Base-by-base conservation (phyloP, 2,888 invertebrate species). In the Pollenia angustigena region DNA sequence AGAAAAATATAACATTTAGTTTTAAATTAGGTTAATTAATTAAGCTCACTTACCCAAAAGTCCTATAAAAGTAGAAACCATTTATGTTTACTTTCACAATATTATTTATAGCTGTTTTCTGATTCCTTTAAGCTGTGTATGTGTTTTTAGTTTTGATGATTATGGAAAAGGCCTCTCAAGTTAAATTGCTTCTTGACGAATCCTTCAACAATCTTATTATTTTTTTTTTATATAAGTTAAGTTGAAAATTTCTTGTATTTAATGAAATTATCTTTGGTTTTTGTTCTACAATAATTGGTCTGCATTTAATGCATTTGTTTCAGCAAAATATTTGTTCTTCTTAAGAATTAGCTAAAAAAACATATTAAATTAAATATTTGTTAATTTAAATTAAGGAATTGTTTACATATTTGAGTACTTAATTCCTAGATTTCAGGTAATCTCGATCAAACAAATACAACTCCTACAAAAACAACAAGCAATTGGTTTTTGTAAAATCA, bases 31-130 rank as follows among this genome's bases (percentile, higher is more conserved):
- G n/a, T 18, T 4, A 18, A 46, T 18, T 4, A 18, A 46, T 60
- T 11, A 18, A 44, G 16, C 75, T 44, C 42, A 83, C 92, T 89
- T 90, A 93, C 93, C 93, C 91, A 93, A 91, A 91, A 93, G 92
- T 89, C 93, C 92, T 89, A 93, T 93, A 90, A 93, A 93, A 92
- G 93, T 93, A 93, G 93, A 93, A 93, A 93, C 93, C 93, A 93
- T 93, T 93, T 93, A 93, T 92, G 91, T 92, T 90, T 90, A 90
- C 92, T 92, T 88, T 88, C 87, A 88, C 85, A 74, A 72, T 64
- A 48, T 32, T 58, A 52, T 46, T 60, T 54, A 79, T 75, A 75
- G 69, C 18, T 64, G 56, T 75, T 72, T 72, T 23, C 46, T 69
- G 58, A 42, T 16, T 58, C 56, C 32, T 10, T 46, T 66, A 23